phyloP scores from a whole-genome alignment of 1,140 invertebrate species.

The Conus betulinus region DNA sequence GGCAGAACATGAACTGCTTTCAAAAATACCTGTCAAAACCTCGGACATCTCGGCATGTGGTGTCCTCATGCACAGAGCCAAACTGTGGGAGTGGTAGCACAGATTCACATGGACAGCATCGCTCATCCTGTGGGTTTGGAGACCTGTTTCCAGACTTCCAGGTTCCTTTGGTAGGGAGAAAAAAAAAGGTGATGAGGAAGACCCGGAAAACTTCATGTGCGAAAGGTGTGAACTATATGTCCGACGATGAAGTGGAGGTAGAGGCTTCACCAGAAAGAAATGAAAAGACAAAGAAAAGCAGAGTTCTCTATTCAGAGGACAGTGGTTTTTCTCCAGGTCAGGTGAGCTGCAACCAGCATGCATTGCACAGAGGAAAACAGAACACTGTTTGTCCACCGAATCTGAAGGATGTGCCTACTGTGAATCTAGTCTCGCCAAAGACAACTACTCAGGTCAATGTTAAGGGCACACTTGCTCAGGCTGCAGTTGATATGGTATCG shows the following conservation, averaged over 20 bases:
- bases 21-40: conserved; percentile 44
- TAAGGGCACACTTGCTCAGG: too few species aligned
- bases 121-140: neutral
- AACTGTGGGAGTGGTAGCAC: neutral
- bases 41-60: neutral
- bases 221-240: conserved; percentile 2
- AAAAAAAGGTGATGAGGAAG: neutral
- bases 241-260: conserved; percentile 19
- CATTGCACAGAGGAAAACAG: neutral
- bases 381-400: neutral
- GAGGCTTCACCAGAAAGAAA: too few species aligned
- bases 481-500: too few species aligned
- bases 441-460: neutral
- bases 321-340: neutral
- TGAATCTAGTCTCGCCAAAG: neutral
- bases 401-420: neutral
- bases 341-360: neutral
- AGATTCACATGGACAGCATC: too few species aligned
- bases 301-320: neutral
- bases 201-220: neutral
- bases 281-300: neutral
- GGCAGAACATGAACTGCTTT: conserved; percentile 67
- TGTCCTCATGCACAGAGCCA: neutral
- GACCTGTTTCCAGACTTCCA: neutral
- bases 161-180: neutral